Base-by-base conservation (phyloP, 2,888 invertebrate species). In the Scaptomyza caliginosa region DNA sequence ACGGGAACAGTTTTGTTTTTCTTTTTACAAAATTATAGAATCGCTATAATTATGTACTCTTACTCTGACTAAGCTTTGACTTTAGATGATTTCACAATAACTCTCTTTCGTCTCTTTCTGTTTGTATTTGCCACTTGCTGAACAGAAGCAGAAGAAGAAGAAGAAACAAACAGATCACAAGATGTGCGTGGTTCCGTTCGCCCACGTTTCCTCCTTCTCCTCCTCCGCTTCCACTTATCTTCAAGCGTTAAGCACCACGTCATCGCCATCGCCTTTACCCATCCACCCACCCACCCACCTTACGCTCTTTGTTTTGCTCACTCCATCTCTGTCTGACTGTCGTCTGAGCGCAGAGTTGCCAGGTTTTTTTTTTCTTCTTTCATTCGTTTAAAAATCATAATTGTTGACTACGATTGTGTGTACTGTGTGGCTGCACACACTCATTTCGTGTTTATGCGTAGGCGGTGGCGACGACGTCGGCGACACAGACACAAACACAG, bases 371-470 rank as follows among this genome's bases (percentile, higher is more conserved):
- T 30, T 28, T 28, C n/a, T n/a, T n/a, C n/a, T n/a, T n/a, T n/a
- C n/a, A n/a, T n/a, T n/a, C n/a, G n/a, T 11, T 28, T 4, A 5
- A 10, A 69, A 65, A 57, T 55, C 54, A 54, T 57, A 62, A 74
- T 68, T 68, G 57, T 64, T 64, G 54, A 64, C 68, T 68, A 68
- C 56, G 50, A 54, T 50, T 71, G 63, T 63, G 24, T 32, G 40
- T 43, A 11, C 24, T 42, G 42, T 43, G 26, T 32, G 19, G 11
- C 39, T 40, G 34, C 51, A 51, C 56, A 51, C 46, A 55, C 51
- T 26, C 50, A 49, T 48, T 48, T 56, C 13, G 16, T 56, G 62
- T 50, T 67, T 58, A 56, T 56, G 62, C 67, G 72, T 72, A 56
- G 72, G 67, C 63, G 62, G 40, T 26, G 36, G 28, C 43, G 21